These are phyloP conservation scores for Drosophila sucinea DNA, from an alignment of 1,140 invertebrate species.

Conservation along the genomic window DNA sequence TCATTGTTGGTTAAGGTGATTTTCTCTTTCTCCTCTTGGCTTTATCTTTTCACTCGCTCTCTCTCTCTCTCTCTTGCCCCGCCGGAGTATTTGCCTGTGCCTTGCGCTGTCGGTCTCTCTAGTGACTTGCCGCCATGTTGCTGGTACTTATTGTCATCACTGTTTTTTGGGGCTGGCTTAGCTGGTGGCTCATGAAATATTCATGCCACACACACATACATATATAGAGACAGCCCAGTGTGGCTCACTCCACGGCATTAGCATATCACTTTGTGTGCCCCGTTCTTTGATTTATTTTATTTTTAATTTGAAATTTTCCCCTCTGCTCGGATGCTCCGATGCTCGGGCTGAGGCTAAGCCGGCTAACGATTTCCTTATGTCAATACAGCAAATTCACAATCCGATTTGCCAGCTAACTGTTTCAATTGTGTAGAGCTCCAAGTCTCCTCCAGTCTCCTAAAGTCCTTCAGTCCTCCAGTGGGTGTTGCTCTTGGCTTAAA, in stretches of 20 bases:
- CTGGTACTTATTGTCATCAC: constrained; percentile 72
- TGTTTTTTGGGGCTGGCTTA: constrained; percentile 38
- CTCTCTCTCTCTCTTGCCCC: constrained; percentile 5
- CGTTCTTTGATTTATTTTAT: constrained; percentile 40
- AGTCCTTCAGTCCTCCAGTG: constrained; percentile 1
- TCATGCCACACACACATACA: constrained; percentile 47
- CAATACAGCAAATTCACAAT: constrained; percentile 75
- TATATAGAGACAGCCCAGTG: not conserved
- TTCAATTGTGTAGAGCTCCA: constrained; percentile 46
- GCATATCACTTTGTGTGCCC: constrained; percentile 69
- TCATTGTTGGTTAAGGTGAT: constrained; percentile 39
- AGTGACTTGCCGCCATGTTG: constrained; percentile 27
- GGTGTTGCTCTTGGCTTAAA: constrained; percentile 30
- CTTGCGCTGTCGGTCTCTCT: constrained; percentile 13
- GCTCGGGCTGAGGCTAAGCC: constrained; percentile 50
- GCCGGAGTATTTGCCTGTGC: not conserved
- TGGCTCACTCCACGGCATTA: constrained; percentile 49
- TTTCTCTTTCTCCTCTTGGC: not conserved
- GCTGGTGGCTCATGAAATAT: constrained; percentile 67
- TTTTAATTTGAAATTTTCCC: constrained; percentile 74
- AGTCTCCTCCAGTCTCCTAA: not conserved
- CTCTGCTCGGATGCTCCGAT: constrained; percentile 19
- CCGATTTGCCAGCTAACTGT: constrained; percentile 71
- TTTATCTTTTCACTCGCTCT: constrained; percentile 14
- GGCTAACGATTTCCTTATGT: constrained; percentile 81